Base-by-base conservation (phyloP, 64 coral and sea anemone species). In the Orbicella faveolata region DNA sequence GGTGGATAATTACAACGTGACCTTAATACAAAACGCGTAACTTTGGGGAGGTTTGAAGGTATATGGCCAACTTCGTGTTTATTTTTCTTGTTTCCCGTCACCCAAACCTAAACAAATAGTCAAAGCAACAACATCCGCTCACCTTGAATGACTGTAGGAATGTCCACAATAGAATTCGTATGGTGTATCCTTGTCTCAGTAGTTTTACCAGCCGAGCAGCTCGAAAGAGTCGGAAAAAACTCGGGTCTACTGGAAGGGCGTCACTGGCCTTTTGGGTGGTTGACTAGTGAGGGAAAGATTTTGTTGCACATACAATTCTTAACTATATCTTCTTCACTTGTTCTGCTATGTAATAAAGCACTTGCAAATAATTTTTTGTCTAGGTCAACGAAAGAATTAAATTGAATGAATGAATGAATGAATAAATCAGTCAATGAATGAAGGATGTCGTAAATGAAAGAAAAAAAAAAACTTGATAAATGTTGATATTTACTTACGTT, bases 111-210 rank as follows among this genome's bases (percentile, higher is more conserved):
- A 0, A 78, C 17, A 78, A 6, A 15, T 5, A 11, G 61, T 64
- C 14, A 81, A 81, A 52, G 65, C 68, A 11, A 61, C 16, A 68
- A 23, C 53, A 34, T 13, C 6, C 9, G 44, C 72, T 80, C 83
- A 92, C 96, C 76, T 98, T 98, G 55, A 98, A 92, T 18, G 96
- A 98, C 64, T 98, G 96, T 0, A 98, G 81, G 25, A 98, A 98
- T 0, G 96, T 98, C 96, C 96, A 98, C 36, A 98, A 66, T 1
- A 98, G 88, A 39, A 98, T 98, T 1, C 96, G 77, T 81, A 98
- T 98, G 13, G 96, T 98, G 62, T 98, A 98, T 8, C 96, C 96
- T 54, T 98, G 96, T 36, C 96, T 84, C n/a, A 98, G 80, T 2
- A 98, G 78, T 69, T 98, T 98, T 8, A 98, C 92, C 30, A 98